Base-by-base conservation (phyloP, 2,797 vertebrate species). In the Microtus obscurus region DNA sequence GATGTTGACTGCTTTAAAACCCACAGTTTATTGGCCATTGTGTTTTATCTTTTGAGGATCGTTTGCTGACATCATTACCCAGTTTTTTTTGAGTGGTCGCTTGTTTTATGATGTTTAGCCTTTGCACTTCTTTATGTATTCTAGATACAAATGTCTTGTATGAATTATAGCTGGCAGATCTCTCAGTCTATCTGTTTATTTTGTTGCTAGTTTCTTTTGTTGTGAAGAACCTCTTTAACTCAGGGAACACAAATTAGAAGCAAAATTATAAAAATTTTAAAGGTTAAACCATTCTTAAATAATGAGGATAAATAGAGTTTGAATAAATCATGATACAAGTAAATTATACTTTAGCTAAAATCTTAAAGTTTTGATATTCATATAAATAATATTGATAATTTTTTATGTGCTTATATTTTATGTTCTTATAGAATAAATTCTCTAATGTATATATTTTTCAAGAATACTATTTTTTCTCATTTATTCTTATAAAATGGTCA, bases 201-300 rank as follows among this genome's bases (percentile, higher is more conserved):
- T n/a, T 56, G 48, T 71, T 53, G 13, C 29, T 29, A 71, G 8
- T 29, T 87, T 87, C 83, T 71, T 71, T 71, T 53, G 34, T 87
- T 87, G 27, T 12, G 31, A 53, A 56, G 85, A 73, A 31, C 25
- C 13, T 0, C 29, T 40, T 69, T 37, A 73, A 73, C 19, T 56
- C 56, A 87, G 16, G 16, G 51, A 73, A 87, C n/a, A 56, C 67
- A 87, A 73, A 56, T 56, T 5, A n/a, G 21, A 16, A 56, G 16
- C 48, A 73, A 87, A 87, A 87, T 87, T 53, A 11, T 86, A 61
- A 61, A 95, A 31, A 77, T 45, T 81, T 93, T 90, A 92, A 90
- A 93, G n/a, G 6, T 74, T 95, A 85, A 43, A 61, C 40, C 21
- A 51, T 91, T 78, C 29, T 74, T 85, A 90, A 89, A 77, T 48